These are phyloP conservation scores for Acropora yongei DNA, from an alignment of 64 coral and sea anemone genomes.

Conservation along the genomic window DNA sequence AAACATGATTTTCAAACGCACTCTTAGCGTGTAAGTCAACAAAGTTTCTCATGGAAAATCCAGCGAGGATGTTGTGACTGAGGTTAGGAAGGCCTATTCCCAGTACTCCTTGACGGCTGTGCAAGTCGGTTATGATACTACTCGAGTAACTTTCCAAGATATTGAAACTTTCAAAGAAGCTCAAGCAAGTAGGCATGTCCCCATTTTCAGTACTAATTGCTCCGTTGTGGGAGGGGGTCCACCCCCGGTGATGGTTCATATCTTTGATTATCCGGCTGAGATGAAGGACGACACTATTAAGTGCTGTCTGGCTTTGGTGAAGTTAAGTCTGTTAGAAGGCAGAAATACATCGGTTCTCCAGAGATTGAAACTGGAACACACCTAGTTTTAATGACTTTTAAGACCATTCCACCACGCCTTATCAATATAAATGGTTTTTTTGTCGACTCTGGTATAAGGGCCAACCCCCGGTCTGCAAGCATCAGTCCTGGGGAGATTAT, in stretches of 20 bases:
- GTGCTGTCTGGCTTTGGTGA: too few species aligned
- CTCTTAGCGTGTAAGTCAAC: too few species aligned
- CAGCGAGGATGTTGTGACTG: not conserved
- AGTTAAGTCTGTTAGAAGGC: too few species aligned
- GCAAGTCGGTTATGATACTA: not conserved
- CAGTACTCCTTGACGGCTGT: not conserved
- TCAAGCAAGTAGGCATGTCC: not conserved
- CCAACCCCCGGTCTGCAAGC: not conserved
- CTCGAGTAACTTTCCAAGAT: not conserved
- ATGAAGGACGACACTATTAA: too few species aligned
- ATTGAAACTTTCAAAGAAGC: too few species aligned
- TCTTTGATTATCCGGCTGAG: not conserved
- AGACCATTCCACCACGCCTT: accelerated
- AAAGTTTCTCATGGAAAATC: not conserved
- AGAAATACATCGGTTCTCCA: too few species aligned
- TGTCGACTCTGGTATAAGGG: not conserved
- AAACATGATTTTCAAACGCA: too few species aligned
- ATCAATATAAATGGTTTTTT: not conserved
- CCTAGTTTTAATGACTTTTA: not conserved
- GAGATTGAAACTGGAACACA: not conserved
- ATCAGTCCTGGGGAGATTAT: not conserved
- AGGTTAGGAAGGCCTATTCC: not conserved
- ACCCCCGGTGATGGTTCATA: not conserved
- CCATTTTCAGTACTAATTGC: not conserved
- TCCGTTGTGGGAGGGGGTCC: not conserved